phyloP scores from a whole-genome alignment of 2,888 invertebrate species.

The Yponomeuta sedellus region DNA sequence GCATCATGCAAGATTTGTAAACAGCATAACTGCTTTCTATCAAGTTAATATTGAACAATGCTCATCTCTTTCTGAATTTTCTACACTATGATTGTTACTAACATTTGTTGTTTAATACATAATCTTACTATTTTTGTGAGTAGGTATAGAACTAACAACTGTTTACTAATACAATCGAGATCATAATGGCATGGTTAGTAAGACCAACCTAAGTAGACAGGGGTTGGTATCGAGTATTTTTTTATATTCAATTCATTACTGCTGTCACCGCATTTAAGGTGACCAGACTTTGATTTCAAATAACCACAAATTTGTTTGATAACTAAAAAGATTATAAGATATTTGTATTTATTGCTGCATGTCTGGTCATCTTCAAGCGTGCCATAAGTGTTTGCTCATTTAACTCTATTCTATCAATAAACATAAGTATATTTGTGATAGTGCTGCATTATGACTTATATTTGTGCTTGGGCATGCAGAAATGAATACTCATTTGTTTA shows the following conservation, averaged over 20 bases:
- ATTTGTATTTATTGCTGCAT: conserved; percentile 63
- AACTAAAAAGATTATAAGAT: background rate
- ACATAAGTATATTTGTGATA: conserved; percentile 36
- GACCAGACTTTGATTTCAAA: conserved; percentile 53
- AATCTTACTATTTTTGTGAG: background rate
- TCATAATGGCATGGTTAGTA: conserved; percentile 52
- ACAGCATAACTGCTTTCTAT: too few relatives aligned
- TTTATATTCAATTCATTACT: conserved; percentile 29
- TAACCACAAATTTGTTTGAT: background rate
- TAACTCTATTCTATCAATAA: conserved; percentile 16
- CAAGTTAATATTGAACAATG: too few relatives aligned
- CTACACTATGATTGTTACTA: too few relatives aligned
- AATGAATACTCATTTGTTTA: conserved; percentile 59
- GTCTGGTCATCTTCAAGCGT: conserved; percentile 70
- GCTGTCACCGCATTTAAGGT: conserved; percentile 68
- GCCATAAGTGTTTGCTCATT: conserved; percentile 31
- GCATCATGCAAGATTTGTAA: too few relatives aligned
- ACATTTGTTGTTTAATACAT: too few relatives aligned
- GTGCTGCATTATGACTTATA: conserved; percentile 35
- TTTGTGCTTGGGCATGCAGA: conserved; percentile 76
- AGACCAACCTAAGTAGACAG: conserved; percentile 61
- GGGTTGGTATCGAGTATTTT: conserved; percentile 45
- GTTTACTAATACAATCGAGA: conserved; percentile 10
- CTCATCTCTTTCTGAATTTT: too few relatives aligned
- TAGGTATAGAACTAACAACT: background rate